phyloP scores from a whole-genome alignment of 2,113 vertebrate genomes.

The Elgaria multicarinata region DNA sequence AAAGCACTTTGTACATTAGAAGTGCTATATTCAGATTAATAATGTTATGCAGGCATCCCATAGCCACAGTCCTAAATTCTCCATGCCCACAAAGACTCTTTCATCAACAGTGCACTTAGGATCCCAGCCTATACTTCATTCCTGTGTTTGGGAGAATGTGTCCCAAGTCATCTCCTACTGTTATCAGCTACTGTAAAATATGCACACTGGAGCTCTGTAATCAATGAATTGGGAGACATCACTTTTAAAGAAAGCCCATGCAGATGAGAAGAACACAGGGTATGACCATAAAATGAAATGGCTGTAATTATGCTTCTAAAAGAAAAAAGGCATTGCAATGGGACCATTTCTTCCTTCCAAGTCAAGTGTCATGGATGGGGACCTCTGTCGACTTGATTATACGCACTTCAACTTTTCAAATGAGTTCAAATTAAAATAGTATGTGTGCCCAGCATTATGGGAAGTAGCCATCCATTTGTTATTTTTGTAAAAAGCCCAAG shows the following conservation, averaged over 20 bases:
- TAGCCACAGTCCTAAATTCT: background rate
- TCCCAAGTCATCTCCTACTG: background rate
- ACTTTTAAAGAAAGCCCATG: background rate
- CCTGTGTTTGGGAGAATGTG: background rate
- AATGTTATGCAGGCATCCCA: background rate
- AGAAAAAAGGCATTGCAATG: background rate
- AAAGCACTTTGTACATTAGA: background rate
- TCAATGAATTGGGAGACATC: background rate
- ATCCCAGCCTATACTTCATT: background rate
- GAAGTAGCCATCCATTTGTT: background rate
- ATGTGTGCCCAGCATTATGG: background rate
- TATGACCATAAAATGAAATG: too few relatives aligned
- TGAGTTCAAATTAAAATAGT: conserved; percentile 3
- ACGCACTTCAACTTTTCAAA: background rate
- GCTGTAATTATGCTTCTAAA: background rate
- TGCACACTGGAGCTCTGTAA: background rate
- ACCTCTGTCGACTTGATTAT: conserved; percentile 8
- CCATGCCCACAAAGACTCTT: background rate
- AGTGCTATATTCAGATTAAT: background rate
- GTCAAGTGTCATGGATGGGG: background rate
- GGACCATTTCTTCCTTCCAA: background rate
- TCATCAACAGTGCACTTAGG: background rate
- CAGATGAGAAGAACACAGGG: background rate
- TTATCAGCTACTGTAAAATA: background rate
- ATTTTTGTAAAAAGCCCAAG: background rate